Base-by-base conservation (phyloP, 2,113 vertebrate genomes). In the Motacilla tschutschensis region DNA sequence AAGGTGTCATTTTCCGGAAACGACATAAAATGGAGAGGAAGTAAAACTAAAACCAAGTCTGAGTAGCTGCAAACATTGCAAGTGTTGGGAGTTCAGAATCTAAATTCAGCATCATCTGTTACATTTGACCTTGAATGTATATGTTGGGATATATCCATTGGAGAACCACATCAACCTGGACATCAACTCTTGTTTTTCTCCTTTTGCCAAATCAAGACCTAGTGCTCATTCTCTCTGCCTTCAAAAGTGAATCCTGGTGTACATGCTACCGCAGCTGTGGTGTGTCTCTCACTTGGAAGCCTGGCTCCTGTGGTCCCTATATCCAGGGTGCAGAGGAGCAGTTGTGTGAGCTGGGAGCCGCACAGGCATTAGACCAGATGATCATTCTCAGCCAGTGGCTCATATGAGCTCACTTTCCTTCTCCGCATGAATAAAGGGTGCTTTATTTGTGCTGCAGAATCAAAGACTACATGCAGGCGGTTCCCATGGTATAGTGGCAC, bases 371-470 rank as follows among this genome's bases (percentile, higher is more conserved):
- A 36, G 44, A 78, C 62, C 83, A 63, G 50, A 43, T 16, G 72
- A 85, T 54, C 51, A 7, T 43, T 81, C 48, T 51, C 79, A 83
- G 74, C 54, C 74, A 72, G 46, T 28, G 63, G 74, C 54, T 92
- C 43, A 5, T 31, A 81, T 79, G 74, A 92, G 66, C 74, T 93
- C 89, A 67, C 59, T 90, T 88, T 88, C 54, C 83, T 44, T 71
- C 70, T 79, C 54, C 0, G 0, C 25, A 3, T 0, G 10, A 75
- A 93, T 81, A 95, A 88, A 83, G 88, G 69, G 20, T 10, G 66
- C 81, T 79, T 95, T 94, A 90, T 94, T 73, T 57, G 38, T 24
- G 8, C 64, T 65, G 66, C 41, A 65, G 74, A 81, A 81, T 67
- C 46, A 71, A 74, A 83, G 70, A 21, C 44, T 25, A 26, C 62